Base-by-base conservation (phyloP, 2,888 invertebrate genomes). In the Sarcophaga subvicina region DNA sequence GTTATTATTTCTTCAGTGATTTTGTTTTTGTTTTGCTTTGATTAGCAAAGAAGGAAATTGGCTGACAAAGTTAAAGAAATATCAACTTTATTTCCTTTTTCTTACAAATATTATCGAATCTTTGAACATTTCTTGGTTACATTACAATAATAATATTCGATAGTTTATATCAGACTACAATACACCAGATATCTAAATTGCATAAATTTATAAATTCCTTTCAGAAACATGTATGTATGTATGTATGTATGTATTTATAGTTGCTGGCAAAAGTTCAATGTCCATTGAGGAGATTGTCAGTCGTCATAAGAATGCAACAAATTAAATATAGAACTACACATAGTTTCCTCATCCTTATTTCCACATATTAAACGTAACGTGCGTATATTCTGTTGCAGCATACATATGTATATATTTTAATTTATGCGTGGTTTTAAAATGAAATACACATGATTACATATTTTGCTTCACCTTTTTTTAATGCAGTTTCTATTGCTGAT, bases 231-330 rank as follows among this genome's bases (percentile, higher is more conserved):
- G 27, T 72, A 45, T 66, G 59, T 11, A 25, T 11, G 45, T 66
- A 37, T 59, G 22, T 64, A 45, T 17, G 71, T 66, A 85, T 71
- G 71, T 64, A 79, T 82, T 79, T 79, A 73, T 84, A 79, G 62
- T 75, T 82, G 82, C 91, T 91, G 91, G 92, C 92, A 91, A 86
- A 90, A 89, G 91, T 91, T 91, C 91, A 91, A 91, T 91, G 91
- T 90, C 91, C 91, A 86, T 73, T 81, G 76, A 54, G 77, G 78
- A 71, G 72, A 71, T 83, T 83, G 83, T 79, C 80, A 81, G 81
- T 76, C 71, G n/a, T 76, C 76, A 60, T 37, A 37, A 49, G 62
- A 76, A 83, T 22, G 63, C 79, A 75, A 72, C 60, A 73, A 85
- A 63, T 85, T 64, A n/a, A 70, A 75, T 82, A 75, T 71, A 77